These are phyloP conservation scores for Tuberolachnus salignus DNA, from an alignment of 2,888 invertebrate species.

Conservation along the genomic window DNA sequence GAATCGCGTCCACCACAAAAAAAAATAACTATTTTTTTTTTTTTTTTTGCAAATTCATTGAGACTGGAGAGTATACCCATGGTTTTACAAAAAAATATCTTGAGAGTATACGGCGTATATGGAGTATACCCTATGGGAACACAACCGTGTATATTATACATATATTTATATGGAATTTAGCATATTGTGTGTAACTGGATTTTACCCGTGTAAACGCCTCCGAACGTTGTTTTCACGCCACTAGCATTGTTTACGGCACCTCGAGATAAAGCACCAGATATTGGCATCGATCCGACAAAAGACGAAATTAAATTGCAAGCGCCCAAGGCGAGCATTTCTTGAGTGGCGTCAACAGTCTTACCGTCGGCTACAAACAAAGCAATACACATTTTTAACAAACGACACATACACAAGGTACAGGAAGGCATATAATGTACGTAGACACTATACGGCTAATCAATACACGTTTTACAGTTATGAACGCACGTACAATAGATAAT, in stretches of 20 bases:
- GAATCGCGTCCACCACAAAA: too few species aligned
- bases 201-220: conserved; percentile 70
- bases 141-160: too few species aligned
- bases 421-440: too few species aligned
- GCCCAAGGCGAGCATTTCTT: conserved; percentile 74
- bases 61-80: too few species aligned
- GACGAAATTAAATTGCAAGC: conserved; percentile 71
- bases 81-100: too few species aligned
- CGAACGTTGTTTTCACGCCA: conserved; percentile 73
- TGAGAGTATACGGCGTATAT: too few species aligned
- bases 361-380: conserved; percentile 65
- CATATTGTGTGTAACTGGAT: too few species aligned
- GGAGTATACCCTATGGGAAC: too few species aligned
- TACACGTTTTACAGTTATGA: background rate
- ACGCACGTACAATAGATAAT: background rate
- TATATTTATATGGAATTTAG: too few species aligned
- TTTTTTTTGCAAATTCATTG: too few species aligned
- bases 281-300: conserved; percentile 73
- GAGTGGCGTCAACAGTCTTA: conserved; percentile 71
- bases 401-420: background rate
- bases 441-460: background rate
- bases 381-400: conserved; percentile 23
- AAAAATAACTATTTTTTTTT: too few species aligned
- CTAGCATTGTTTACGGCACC: conserved; percentile 76
- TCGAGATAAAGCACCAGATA: conserved; percentile 69